Evolutionary conservation across 2,888 invertebrate genomes (phyloP).

Genomic region (Nomada fucata): DNA sequence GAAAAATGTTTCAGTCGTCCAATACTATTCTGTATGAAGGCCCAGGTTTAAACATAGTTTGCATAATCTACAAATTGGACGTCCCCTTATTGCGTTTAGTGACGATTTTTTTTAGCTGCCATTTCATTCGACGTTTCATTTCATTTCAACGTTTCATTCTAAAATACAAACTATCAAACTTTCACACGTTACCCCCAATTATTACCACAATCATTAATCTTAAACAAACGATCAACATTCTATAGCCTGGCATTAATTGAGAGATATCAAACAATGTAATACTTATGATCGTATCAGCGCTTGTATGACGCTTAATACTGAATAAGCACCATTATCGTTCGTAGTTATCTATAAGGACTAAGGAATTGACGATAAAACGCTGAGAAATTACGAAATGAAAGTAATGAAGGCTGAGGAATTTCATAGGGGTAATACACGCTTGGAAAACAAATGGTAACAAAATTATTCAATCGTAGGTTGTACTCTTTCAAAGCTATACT

Average conservation of each 20-base stretch:
- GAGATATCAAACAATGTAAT: not conserved
- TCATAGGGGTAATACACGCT: not conserved
- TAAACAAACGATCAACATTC: not conserved
- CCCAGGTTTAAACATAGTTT: no score
- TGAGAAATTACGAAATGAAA: not conserved
- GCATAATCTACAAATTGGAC: no score
- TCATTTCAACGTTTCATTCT: not conserved
- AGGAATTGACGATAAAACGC: not conserved
- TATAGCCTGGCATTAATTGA: not conserved
- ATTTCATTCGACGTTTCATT: no score
- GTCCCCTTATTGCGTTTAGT: no score
- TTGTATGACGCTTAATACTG: conserved; percentile 4
- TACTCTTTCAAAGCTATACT: no score
- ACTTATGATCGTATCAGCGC: not conserved
- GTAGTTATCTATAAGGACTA: not conserved
- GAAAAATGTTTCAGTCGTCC: no score
- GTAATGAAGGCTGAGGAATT: not conserved
- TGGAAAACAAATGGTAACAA: not conserved
- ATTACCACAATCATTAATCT: not conserved
- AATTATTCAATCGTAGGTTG: not conserved
- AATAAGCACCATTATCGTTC: not conserved
- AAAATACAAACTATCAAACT: not conserved
- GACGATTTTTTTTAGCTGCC: no score
- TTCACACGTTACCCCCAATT: not conserved
- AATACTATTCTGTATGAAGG: no score